Conservation (phyloP, 2,113 vertebrate species). For the Ciconia boyciana region DNA sequence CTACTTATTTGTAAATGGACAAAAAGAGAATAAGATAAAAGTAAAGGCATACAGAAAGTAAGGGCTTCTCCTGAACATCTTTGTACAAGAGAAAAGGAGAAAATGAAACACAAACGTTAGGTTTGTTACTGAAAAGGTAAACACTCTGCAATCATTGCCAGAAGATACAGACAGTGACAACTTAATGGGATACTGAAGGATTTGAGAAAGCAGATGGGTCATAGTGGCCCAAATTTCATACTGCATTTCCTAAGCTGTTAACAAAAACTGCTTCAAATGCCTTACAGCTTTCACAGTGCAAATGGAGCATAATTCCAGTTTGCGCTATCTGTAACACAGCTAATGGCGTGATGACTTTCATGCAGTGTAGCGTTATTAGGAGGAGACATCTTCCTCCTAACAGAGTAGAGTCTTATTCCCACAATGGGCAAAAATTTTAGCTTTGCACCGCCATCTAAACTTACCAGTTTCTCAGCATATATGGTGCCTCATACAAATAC, state of each 20-base stretch:
- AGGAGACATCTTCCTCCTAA: neutral
- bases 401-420: neutral
- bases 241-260: neutral
- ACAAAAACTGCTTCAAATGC: neutral
- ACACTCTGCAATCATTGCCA: neutral
- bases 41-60: neutral
- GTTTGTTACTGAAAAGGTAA: neutral
- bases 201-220: neutral
- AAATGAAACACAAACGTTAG: neutral
- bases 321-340: neutral
- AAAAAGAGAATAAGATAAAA: neutral
- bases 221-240: neutral
- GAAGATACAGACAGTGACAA: neutral
- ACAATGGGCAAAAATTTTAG: neutral
- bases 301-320: neutral
- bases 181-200: neutral
- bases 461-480: neutral
- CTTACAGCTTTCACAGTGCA: neutral
- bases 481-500: neutral
- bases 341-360: neutral
- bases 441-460: neutral
- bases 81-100: neutral
- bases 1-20: neutral
- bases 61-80: neutral
- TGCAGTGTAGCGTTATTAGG: neutral